A percentile compares a stretch with the other conserved stretches of the same genome.
Evolutionary conservation across 2,888 invertebrate genomes (phyloP).

Genomic region (Ypsolopha sequella): DNA sequence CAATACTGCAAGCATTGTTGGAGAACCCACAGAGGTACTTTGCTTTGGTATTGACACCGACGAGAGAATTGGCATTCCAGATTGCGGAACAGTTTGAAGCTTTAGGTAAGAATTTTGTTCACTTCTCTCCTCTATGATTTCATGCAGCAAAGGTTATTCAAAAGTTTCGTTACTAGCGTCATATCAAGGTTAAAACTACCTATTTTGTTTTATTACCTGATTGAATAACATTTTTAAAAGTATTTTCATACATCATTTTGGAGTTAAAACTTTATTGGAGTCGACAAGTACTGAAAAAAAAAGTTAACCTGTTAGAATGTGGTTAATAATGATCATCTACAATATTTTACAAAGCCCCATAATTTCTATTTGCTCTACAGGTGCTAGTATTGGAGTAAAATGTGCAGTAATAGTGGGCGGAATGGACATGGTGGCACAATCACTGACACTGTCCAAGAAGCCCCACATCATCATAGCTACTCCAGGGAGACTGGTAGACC

Average conservation of each 20-base stretch:
- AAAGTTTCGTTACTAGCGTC: neutral
- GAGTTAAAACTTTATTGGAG: no score
- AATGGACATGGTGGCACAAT: slow-evolving; percentile 98
- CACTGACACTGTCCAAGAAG: slow-evolving; percentile 91
- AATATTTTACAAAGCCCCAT: no score
- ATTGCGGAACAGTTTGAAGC: slow-evolving; percentile 99
- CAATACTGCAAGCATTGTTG: slow-evolving; percentile 91
- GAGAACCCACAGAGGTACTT: slow-evolving; percentile 95
- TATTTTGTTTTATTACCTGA: no score
- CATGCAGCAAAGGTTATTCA: neutral
- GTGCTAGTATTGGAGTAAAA: slow-evolving; percentile 92
- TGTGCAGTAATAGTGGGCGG: slow-evolving; percentile 98
- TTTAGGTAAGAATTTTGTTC: slow-evolving; percentile 73
- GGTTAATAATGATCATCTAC: no score
- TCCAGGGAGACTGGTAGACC: slow-evolving; percentile 95
- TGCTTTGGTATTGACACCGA: slow-evolving; percentile 94
- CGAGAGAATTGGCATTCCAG: slow-evolving; percentile 97
- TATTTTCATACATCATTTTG: no score
- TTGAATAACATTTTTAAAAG: no score
- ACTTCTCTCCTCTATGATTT: neutral
- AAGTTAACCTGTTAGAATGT: neutral
- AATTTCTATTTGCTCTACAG: slow-evolving; percentile 39
- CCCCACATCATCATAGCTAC: slow-evolving; percentile 98
- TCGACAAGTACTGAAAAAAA: no score
- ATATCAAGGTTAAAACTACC: neutral